These are phyloP conservation scores for Cuniculus paca DNA, from an alignment of 2,797 vertebrate genomes.

Conservation along the genomic window DNA sequence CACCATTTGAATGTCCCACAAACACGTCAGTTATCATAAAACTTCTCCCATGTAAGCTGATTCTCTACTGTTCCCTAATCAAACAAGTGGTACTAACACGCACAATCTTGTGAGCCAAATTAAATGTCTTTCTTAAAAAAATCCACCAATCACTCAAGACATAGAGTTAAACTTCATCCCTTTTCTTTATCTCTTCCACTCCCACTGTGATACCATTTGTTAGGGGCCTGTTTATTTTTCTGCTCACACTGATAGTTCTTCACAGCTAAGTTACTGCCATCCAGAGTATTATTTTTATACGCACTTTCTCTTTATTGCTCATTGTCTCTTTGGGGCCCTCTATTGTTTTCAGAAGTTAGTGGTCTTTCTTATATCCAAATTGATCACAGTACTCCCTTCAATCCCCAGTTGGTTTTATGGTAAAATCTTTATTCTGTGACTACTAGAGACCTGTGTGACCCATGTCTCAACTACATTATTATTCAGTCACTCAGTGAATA, in stretches of 20 bases:
- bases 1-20: background rate
- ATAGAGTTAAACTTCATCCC: background rate
- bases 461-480: background rate
- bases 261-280: background rate
- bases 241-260: background rate
- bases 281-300: background rate
- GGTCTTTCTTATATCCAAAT: constrained; percentile 15
- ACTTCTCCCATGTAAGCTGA: background rate
- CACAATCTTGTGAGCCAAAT: background rate
- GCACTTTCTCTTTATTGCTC: background rate
- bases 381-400: constrained; percentile 38
- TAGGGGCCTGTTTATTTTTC: background rate
- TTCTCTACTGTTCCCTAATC: background rate
- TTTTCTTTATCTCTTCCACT: background rate
- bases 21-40: background rate
- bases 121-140: background rate
- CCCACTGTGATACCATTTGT: background rate
- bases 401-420: constrained; percentile 16
- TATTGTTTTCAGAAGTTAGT: constrained; percentile 35
- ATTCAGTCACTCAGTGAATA: background rate
- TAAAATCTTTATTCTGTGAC: constrained; percentile 48
- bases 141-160: background rate
- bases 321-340: background rate
- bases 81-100: background rate
- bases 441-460: constrained; percentile 19